Evolutionary conservation across 2,888 invertebrate genomes (phyloP), one percentile per base, ranked within the genome.

Genomic region (Drosophila aldrichi): DNA sequence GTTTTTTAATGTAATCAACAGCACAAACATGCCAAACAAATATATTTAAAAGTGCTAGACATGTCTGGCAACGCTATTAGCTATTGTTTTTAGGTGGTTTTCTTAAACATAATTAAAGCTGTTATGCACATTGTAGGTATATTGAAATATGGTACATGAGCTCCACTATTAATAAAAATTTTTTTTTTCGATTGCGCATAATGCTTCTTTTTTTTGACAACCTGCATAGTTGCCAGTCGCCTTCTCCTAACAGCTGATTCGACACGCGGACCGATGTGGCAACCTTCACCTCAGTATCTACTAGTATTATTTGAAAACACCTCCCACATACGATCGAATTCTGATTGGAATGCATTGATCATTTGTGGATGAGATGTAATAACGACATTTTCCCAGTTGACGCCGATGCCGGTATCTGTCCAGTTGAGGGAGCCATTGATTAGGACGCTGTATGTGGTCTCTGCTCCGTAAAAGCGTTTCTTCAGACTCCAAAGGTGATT

Each of bases 361-460:
- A 88, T 40, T 14, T 43, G 36, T 25, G 51, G 14, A 51, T 91
- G 82, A 1, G 85, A 86, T 34, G 87, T 90, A 41, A 92, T 85
- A 56, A 90, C 60, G 56, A 89, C 79, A 58, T 91, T 90, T 63
- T 92, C 92, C 88, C 88, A 91, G 74, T 92, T 92, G 16, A 76
- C 72, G 22, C 81, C 75, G 14, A 92, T 81, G 16, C 90, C 92
- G 82, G 90, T 54, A 52, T 77, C 74, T 2, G 91, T 90, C 91
- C 91, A 91, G 54, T 91, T 91, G 22, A 86, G 74, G 6, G 91
- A 91, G 18, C 91, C 91, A 9, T 77, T 82, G 51, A 90, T 61
- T 6, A 88, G 14, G 1, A 85, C 48, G 51, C 81, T 74, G 18
- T 32, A 25, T 6, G 36, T 38, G 4, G 36, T 14, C 16, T 16